Evolutionary conservation across 2,797 vertebrate genomes (phyloP), one percentile per base, ranked within the genome.

Genomic region (Cynopterus sphinx): DNA sequence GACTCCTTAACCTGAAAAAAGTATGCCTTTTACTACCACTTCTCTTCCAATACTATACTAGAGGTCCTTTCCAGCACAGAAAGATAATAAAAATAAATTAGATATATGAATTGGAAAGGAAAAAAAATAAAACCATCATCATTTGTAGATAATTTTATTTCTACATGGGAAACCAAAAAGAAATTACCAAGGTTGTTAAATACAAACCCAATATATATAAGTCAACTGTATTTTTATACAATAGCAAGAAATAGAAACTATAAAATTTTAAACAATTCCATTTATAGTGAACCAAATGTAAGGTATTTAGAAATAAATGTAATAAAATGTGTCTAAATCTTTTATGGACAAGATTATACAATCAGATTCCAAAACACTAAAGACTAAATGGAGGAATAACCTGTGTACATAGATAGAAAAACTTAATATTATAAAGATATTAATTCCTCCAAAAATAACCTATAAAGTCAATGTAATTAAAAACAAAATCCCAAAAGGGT

Each of bases 51-150:
- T 68, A 91, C 12, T 96, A 71, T 31, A 55, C 9, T 4, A 9
- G 11, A 74, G 28, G 61, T 59, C 36, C 51, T 86, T 70, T 26
- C n/a, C n/a, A 77, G 39, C 26, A 55, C 3, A 87, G 74, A 51
- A 96, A 86, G 43, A 86, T 16, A 87, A 53, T 75, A 91, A 63
- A 94, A 90, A 89, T 61, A 73, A 84, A 61, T 85, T 43, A 67
- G n/a, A 55, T 13, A 70, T 28, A 67, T 93, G 36, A 68, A 87
- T 36, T 84, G 28, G n/a, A 73, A 86, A 79, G 63, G 49, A 87
- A 36, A 59, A 16, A 49, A 81, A 93, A 84, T 43, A 71, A 41
- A 87, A 53, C 31, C 36, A 73, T 61, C 39, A 82, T 53, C 77
- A 65, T 61, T 85, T 92, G 13, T 10, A 75, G 11, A 75, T 74